Base-by-base conservation (phyloP, 2,113 vertebrate species). In the Falcunculus frontatus region DNA sequence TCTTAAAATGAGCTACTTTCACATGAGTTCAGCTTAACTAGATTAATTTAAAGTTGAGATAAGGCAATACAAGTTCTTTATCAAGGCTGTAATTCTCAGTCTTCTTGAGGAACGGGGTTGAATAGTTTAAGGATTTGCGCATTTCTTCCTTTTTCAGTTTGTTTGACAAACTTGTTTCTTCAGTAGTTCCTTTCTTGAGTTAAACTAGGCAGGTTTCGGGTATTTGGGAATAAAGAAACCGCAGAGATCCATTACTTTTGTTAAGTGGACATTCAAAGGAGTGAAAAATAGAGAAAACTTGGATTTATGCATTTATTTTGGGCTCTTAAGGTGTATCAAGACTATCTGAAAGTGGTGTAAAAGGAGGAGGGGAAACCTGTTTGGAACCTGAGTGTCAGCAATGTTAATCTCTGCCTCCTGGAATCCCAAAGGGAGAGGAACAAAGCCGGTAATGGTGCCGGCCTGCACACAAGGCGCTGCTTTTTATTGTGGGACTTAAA, bases 401-500 rank as follows among this genome's bases (percentile, higher is more conserved):
- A 21, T 67, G 27, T n/a, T 69, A 19, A 64, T 88, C 33, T 88
- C 14, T 57, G 55, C 21, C 7, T 62, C 29, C 69, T 13, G 4
- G 46, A 80, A 41, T 49, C 6, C 29, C 16, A 8, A 52, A 67
- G 57, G 52, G 53, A 49, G 50, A 52, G 57, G 8, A 56, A 26
- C 8, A 44, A 23, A 73, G 78, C 6, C 1, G 7, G 4, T 70
- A 17, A 33, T 0, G 2, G 78, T 83, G 53, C 62, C 0, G 3
- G 4, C 64, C 55, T 53, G 63, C 22, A 53, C 69, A 52, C 81
- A 60, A 21, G 67, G 65, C 89, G 23, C 37, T 56, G 53, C 35
- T 65, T 35, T 32, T 78, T 81, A 27, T 26, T n/a, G 29, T 23
- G 63, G n/a, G 39, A 70, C 55, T 84, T 46, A 30, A 90, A 39